Base-by-base conservation (phyloP, 2,888 invertebrate genomes). In the Pyralis farinalis region DNA sequence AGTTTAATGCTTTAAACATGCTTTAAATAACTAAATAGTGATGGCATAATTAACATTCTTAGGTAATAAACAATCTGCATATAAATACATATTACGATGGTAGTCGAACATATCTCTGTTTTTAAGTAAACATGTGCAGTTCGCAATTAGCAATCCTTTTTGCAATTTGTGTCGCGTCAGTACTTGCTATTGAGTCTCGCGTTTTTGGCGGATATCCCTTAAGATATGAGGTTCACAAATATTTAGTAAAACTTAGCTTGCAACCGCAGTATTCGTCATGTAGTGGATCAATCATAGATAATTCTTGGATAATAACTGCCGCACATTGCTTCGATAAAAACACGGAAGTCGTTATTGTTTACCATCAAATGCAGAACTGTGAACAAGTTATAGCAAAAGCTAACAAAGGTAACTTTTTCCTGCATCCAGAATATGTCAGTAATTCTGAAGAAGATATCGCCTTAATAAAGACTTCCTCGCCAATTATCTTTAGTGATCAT, bases 261-360 rank as follows among this genome's bases (percentile, higher is more conserved):
- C n/a, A n/a, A n/a, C n/a, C n/a, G n/a, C n/a, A n/a, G n/a, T n/a
- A n/a, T n/a, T n/a, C n/a, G n/a, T n/a, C 16, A 3, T 68, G 63
- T 25, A 64, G 60, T 35, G 66, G 61, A 9, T 65, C 65, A 3
- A 58, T 66, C 1, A 34, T 68, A 31, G 43, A 37, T 16, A n/a
- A 42, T 3, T 28, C 34, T 0, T 62, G 63, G 62, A 47, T 68
- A 8, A 34, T 66, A 28, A 55, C 56, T 6, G 46, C 66, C 0
- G 64, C 60, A 9, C 65, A 68, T 35, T 68, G 68, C 30, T 49
- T 66, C 20, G 3, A 12, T 7, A 11, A 42, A 1, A 33, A 22
- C 0, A 12, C 16, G 0, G 22, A 30, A 5, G 5, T 33, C 1
- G 38, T 50, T 1, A 31, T 29, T 7, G 41, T 48, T 0, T 41